A percentile compares a stretch with the other conserved stretches of the same genome.
These are phyloP conservation scores for Sphaeramia orbicularis DNA, from an alignment of 2,797 vertebrate genomes.

Conservation along the genomic window DNA sequence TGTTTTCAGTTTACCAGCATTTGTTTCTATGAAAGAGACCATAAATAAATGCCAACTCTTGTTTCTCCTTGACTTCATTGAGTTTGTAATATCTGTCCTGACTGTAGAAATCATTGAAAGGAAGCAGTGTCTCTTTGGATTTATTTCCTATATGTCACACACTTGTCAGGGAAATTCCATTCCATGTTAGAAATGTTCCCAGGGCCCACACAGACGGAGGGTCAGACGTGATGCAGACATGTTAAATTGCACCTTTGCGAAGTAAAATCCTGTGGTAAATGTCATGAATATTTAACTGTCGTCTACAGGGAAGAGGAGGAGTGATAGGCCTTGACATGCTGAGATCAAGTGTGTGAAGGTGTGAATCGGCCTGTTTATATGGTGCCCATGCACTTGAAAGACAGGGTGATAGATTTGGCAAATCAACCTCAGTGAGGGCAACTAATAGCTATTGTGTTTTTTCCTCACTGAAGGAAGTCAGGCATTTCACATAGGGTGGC, in stretches of 20 bases:
- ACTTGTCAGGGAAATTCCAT: background rate
- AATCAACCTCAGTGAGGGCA: slow-evolving; percentile 79
- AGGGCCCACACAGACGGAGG: background rate
- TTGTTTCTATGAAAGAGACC: no score
- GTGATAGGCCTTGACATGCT: slow-evolving; percentile 65
- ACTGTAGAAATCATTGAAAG: no score
- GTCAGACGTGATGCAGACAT: slow-evolving; percentile 4
- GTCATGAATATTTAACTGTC: slow-evolving; percentile 74
- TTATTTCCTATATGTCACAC: no score
- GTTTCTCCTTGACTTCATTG: no score
- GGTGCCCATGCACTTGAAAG: slow-evolving; percentile 88
- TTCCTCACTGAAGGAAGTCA: slow-evolving; percentile 78
- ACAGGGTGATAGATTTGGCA: slow-evolving; percentile 83
- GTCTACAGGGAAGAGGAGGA: slow-evolving; percentile 61
- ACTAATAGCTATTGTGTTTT: slow-evolving; percentile 69
- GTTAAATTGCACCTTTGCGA: slow-evolving; percentile 7
- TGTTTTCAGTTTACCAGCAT: no score
- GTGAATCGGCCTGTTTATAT: slow-evolving; percentile 83
- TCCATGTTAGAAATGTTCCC: background rate
- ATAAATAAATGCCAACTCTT: no score
- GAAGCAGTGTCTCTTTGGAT: no score
- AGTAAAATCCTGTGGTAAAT: slow-evolving; percentile 32
- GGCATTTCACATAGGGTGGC: slow-evolving; percentile 76
- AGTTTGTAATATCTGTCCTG: no score
- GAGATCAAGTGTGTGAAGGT: slow-evolving; percentile 85